Evolutionary conservation across 2,797 vertebrate species (phyloP), one percentile per base, ranked within the genome.

Genomic region (Halcyon leucocephala): DNA sequence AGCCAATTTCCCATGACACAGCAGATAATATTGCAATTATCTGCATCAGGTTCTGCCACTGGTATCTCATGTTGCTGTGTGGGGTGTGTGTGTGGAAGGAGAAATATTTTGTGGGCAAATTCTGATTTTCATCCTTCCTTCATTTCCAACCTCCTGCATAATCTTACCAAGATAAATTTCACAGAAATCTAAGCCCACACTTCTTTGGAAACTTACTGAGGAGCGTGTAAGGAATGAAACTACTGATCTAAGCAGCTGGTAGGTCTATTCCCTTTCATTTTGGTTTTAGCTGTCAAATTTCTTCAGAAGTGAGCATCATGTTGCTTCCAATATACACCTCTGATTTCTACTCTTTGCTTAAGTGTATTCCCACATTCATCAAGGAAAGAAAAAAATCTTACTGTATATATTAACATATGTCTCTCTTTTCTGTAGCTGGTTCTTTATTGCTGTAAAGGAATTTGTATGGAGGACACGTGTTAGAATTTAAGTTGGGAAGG

Each of bases 21-120:
- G 55, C 35, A 86, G 87, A 93, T 90, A 86, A 81, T 79, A 79
- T 89, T 93, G 51, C 37, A 86, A 57, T 90, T 94, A 91, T 95
- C 93, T 95, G 18, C 33, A 39, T 86, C 91, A 93, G 88, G 80
- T 95, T 95, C 82, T 94, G 85, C 29, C 66, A 71, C 35, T 82
- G 62, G 46, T 90, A 93, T 64, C 79, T 95, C 77, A 46, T 70
- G 69, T 85, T 89, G 51, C 85, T 93, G 62, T 72, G 58, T 66
- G 33, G 37, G 33, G 28, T 0, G 6, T 10, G 42, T 7, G 35
- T 15, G 19, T 4, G 48, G 10, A 49, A 54, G 37, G 29, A 65
- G 25, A 83, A 55, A 57, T 85, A 44, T 55, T 89, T 86, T 90
- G 74, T 10, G 2, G 44, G 7, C 3, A 0, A 82, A 76, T 69